Evolutionary conservation across 2,113 vertebrate genomes (phyloP).

Genomic region (Cryptomyrus ogoouensis): DNA sequence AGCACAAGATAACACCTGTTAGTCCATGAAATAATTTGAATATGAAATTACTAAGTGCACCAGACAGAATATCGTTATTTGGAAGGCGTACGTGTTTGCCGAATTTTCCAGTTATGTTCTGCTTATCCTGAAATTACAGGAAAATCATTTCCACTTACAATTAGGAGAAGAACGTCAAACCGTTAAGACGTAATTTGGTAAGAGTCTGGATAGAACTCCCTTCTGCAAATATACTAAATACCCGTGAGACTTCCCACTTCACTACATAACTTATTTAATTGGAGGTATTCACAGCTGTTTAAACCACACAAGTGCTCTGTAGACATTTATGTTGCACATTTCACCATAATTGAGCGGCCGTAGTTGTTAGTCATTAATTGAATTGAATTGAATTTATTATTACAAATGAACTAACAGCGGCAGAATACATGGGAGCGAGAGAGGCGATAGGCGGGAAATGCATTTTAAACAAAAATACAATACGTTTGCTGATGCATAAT

Average conservation of each 20-base stretch:
- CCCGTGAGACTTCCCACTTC: neutral
- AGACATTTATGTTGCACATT: neutral
- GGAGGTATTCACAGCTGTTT: neutral
- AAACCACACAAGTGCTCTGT: neutral
- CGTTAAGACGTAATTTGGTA: neutral
- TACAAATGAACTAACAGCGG: neutral
- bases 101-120: neutral
- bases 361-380: neutral
- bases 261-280: neutral
- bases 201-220: neutral
- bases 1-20: neutral
- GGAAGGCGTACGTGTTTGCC: neutral
- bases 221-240: neutral
- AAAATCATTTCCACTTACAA: neutral
- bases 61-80: no score
- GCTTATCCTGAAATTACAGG: neutral
- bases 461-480: neutral
- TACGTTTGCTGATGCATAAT: neutral
- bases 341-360: neutral
- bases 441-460: neutral
- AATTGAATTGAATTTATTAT: no score
- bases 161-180: neutral
- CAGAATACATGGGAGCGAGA: neutral
- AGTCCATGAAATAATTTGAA: neutral
- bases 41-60: neutral